Evolutionary conservation across 2,113 vertebrate genomes (phyloP).

Genomic region (Phyllopteryx taeniolatus): DNA sequence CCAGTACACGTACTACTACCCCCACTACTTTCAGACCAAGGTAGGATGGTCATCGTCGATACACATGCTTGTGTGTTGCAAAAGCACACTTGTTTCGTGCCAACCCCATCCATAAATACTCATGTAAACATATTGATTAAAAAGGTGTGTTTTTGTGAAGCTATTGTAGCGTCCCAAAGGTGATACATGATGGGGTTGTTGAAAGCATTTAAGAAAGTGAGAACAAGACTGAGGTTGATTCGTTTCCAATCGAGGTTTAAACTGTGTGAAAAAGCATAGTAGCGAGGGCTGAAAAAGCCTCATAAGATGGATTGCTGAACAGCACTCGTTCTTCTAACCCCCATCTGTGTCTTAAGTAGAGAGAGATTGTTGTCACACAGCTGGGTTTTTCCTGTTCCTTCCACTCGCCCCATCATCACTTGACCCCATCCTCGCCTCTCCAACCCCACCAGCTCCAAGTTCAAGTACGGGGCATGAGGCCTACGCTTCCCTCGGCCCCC

Average conservation of each 20-base stretch:
- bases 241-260: not conserved
- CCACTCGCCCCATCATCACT: slow-evolving; percentile 14
- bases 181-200: not conserved
- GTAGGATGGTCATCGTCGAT: slow-evolving; percentile 67
- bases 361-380: slow-evolving; percentile 39
- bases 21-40: slow-evolving; percentile 97
- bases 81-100: not conserved
- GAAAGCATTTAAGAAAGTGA: not conserved
- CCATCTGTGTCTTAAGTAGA: slow-evolving; percentile 26
- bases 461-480: slow-evolving; percentile 68
- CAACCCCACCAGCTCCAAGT: slow-evolving; percentile 56
- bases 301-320: slow-evolving; percentile 24
- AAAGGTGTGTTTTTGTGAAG: not conserved
- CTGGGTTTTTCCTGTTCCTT: slow-evolving; percentile 36
- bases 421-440: slow-evolving; percentile 47
- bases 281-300: slow-evolving; percentile 14
- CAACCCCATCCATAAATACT: not conserved
- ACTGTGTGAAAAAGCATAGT: not conserved
- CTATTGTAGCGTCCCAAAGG: not conserved
- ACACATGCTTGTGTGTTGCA: slow-evolving; percentile 3
- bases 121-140: not conserved
- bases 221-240: not conserved
- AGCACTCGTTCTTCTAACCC: slow-evolving; percentile 1
- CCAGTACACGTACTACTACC: slow-evolving; percentile 98
- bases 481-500: slow-evolving; percentile 35